Conservation (phyloP, 2,797 vertebrate genomes). For the Anabacerthia variegaticeps region DNA sequence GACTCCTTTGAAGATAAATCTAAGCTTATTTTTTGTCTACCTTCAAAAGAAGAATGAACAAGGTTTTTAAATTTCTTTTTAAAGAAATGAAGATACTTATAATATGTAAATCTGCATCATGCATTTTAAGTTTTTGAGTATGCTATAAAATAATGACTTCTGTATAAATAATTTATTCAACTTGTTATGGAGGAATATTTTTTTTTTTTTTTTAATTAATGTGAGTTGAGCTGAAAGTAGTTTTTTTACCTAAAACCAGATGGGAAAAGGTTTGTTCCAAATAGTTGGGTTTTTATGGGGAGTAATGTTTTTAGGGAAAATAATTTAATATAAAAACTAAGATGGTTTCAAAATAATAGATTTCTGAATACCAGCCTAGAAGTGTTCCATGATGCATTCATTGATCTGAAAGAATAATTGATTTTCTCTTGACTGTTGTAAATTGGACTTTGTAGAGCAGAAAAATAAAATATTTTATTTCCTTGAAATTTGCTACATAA, state of each 20-base stretch:
- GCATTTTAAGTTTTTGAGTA: neutral
- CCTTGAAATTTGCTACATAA: neutral
- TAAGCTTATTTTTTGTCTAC: neutral
- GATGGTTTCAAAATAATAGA: neutral
- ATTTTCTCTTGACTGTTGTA: neutral
- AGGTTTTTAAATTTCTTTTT: neutral
- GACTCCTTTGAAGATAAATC: conserved; percentile 27
- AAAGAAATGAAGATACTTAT: neutral
- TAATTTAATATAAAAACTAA: neutral
- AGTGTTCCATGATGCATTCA: neutral
- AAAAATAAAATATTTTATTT: neutral
- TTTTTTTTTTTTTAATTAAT: neutral
- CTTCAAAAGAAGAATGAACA: neutral
- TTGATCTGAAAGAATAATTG: neutral
- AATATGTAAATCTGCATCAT: neutral
- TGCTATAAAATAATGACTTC: neutral
- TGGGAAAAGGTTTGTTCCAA: neutral
- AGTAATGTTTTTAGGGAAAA: neutral
- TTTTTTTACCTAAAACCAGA: neutral
- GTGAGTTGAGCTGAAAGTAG: neutral
- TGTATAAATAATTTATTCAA: conserved; percentile 5
- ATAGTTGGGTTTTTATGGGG: neutral
- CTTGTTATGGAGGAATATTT: neutral
- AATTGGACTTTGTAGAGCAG: neutral
- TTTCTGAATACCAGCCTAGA: neutral